These are phyloP conservation scores for Cotesia chilonis DNA, from an alignment of 1,140 invertebrate genomes.

Conservation along the genomic window DNA sequence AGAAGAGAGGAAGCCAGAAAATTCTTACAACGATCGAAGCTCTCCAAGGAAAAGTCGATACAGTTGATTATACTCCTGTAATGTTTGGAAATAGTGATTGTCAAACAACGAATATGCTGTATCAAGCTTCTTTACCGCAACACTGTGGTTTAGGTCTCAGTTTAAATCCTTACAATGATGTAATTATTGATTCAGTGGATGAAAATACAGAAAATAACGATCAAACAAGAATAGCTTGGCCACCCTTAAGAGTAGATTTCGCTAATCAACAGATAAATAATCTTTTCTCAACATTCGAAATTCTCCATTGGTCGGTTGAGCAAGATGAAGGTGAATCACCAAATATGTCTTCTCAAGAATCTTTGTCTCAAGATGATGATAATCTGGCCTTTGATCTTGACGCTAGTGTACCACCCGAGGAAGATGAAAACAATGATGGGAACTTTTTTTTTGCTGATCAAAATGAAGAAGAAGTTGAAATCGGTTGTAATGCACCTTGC, in stretches of 20 bases:
- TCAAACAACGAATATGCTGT: constrained; percentile 56
- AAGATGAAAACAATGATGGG: constrained; percentile 33
- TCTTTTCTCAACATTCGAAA: constrained; percentile 49
- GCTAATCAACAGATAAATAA: constrained; percentile 39
- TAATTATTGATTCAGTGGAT: constrained; percentile 42
- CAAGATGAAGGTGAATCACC: constrained; percentile 36
- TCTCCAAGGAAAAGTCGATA: constrained; percentile 58
- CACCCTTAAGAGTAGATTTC: constrained; percentile 35
- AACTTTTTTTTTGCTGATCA: constrained; percentile 43
- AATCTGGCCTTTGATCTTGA: constrained; percentile 54
- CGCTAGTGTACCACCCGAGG: constrained; percentile 48
- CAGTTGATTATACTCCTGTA: constrained; percentile 48
- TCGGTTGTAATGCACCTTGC: constrained; percentile 34
- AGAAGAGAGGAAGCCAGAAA: constrained; percentile 48
- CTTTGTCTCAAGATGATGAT: constrained; percentile 15
- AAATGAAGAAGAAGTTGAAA: constrained; percentile 33
- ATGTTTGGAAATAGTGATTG: constrained; percentile 52
- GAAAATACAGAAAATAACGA: neutral
- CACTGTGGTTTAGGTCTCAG: constrained; percentile 47
- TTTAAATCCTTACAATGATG: constrained; percentile 47
- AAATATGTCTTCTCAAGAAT: neutral
- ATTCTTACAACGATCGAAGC: constrained; percentile 60
- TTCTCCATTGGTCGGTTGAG: constrained; percentile 49
- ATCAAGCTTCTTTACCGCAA: constrained; percentile 52
- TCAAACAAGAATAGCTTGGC: constrained; percentile 12